A percentile compares a stretch with the other conserved stretches of the same genome.
Conservation (phyloP, 2,888 invertebrate genomes). For the Temnothorax unifasciatus region DNA sequence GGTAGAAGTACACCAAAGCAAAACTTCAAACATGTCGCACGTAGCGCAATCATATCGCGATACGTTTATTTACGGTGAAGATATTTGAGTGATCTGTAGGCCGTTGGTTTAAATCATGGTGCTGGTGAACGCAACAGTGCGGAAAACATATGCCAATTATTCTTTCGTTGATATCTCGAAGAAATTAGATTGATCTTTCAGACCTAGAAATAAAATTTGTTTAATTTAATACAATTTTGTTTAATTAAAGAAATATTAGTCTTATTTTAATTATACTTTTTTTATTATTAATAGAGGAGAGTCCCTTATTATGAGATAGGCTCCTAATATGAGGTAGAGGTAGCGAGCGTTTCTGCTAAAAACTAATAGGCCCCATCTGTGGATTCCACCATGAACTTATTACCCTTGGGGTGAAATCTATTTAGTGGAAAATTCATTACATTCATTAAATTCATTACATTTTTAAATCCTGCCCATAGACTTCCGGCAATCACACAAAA, state of each 20-base stretch:
- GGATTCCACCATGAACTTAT: no score
- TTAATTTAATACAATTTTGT: constrained; percentile 7
- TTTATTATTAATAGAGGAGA: not conserved
- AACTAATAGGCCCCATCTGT: no score
- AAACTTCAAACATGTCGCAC: constrained; percentile 63
- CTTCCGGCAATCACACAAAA: no score
- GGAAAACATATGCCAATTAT: constrained; percentile 16
- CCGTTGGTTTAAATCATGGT: constrained; percentile 5
- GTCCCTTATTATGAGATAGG: no score
- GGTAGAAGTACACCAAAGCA: constrained; percentile 75
- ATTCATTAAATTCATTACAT: no score
- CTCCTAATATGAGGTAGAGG: no score
- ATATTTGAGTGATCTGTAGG: not conserved
- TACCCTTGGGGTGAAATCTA: no score
- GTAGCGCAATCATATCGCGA: constrained; percentile 1
- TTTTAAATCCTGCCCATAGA: no score
- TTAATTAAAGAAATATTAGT: not conserved
- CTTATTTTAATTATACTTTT: not conserved
- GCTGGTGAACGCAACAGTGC: not conserved
- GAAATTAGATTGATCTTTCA: not conserved
- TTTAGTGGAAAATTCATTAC: no score
- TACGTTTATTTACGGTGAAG: not conserved
- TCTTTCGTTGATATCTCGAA: not conserved
- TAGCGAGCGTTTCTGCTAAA: no score
- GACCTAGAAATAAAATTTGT: constrained; percentile 19